phyloP scores from a whole-genome alignment of 1,140 invertebrate species.

The Carposina sasakii region DNA sequence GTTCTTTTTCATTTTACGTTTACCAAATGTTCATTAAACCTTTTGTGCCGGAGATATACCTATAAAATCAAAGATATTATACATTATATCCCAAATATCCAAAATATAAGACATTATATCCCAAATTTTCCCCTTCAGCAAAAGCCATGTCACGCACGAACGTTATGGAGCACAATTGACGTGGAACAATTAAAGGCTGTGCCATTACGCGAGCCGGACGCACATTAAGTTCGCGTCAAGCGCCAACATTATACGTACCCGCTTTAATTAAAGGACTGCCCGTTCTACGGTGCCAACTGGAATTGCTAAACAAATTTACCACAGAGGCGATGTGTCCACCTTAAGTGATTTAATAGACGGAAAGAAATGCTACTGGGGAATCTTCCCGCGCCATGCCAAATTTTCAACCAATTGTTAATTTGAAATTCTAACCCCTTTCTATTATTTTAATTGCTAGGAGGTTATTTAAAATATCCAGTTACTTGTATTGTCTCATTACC shows the following conservation, averaged over 20 bases:
- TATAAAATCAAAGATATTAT: too few species aligned
- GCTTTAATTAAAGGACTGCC: conserved; percentile 71
- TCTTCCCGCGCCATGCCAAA: too few species aligned
- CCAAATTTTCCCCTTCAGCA: conserved; percentile 21
- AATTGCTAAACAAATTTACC: conserved; percentile 71
- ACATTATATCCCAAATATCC: too few species aligned
- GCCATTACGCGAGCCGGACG: conserved; percentile 59
- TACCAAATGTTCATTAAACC: too few species aligned
- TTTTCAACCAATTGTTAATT: too few species aligned
- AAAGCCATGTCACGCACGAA: conserved; percentile 27
- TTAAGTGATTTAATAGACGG: conserved; percentile 72
- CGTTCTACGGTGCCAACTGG: conserved; percentile 52
- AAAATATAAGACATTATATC: too few species aligned
- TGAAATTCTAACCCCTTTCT: too few species aligned
- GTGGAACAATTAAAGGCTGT: conserved; percentile 58
- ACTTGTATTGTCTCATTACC: too few species aligned
- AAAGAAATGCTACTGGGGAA: conserved; percentile 70
- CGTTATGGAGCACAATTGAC: conserved; percentile 51
- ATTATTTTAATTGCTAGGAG: conserved; percentile 46
- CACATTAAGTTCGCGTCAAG: conserved; percentile 61
- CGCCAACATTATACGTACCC: conserved; percentile 57
- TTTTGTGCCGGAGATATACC: too few species aligned
- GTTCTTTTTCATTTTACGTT: too few species aligned
- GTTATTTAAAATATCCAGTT: too few species aligned
- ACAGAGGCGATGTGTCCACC: conserved; percentile 66